phyloP scores from a whole-genome alignment of 2,113 vertebrate genomes.

The Neoarius graeffei region DNA sequence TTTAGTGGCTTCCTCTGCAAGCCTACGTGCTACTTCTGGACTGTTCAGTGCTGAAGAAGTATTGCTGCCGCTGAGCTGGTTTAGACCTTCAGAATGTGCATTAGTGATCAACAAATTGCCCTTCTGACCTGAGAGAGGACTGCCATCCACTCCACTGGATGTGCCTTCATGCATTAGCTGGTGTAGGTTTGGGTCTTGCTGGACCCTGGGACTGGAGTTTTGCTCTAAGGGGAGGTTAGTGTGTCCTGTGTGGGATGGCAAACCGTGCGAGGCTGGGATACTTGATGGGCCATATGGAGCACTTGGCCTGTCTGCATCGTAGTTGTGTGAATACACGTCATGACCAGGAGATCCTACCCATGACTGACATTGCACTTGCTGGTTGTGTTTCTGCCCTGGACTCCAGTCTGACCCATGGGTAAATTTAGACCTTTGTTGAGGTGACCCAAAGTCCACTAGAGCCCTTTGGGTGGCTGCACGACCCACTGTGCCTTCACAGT shows the following conservation, averaged over 20 bases:
- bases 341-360: conserved; percentile 70
- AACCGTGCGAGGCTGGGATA: conserved; percentile 58
- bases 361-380: conserved; percentile 69
- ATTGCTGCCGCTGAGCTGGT: conserved; percentile 73
- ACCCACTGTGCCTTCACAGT: conserved; percentile 60
- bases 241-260: conserved; percentile 54
- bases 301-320: conserved; percentile 39
- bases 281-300: conserved; percentile 48
- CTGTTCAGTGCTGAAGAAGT: conserved; percentile 64
- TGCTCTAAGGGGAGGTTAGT: conserved; percentile 24
- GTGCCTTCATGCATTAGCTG: conserved; percentile 40
- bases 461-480: conserved; percentile 72
- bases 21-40: conserved; percentile 63
- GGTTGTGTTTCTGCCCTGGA: conserved; percentile 51
- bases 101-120: conserved; percentile 59
- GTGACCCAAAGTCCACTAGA: conserved; percentile 76
- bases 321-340: conserved; percentile 38
- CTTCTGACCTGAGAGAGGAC: conserved; percentile 55
- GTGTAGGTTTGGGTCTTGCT: conserved; percentile 44
- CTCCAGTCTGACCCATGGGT: conserved; percentile 63
- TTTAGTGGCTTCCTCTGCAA: conserved; percentile 67
- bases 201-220: conserved; percentile 16
- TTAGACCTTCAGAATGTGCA: conserved; percentile 65
- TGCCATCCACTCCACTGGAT: conserved; percentile 50
- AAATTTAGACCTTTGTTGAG: conserved; percentile 68